These are phyloP conservation scores for Zootoca vivipara DNA, from an alignment of 2,113 vertebrate genomes.

Conservation along the genomic window DNA sequence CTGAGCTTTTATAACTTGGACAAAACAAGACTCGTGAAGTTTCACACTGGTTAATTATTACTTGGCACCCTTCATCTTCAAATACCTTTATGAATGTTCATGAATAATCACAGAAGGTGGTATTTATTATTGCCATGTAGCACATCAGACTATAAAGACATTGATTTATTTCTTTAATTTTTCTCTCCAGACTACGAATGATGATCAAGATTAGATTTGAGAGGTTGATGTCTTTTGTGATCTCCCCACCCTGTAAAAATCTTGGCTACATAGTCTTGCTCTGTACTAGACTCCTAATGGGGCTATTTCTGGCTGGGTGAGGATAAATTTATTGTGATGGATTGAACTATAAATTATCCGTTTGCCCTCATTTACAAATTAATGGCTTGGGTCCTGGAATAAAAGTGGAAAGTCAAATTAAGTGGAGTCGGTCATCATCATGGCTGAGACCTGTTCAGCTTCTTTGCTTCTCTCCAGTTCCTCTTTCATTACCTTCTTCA, in stretches of 20 bases:
- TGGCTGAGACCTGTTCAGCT: neutral
- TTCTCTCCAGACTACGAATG: neutral
- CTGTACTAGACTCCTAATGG: neutral
- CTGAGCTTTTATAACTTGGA: neutral
- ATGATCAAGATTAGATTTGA: neutral
- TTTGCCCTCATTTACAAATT: constrained; percentile 3
- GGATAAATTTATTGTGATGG: neutral
- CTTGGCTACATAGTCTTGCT: neutral
- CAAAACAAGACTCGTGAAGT: constrained; percentile 6
- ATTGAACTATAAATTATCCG: neutral
- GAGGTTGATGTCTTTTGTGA: neutral
- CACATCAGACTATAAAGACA: neutral
- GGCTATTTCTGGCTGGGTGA: neutral
- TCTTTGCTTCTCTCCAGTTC: neutral
- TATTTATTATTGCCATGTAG: neutral
- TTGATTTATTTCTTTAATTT: no score
- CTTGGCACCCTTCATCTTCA: constrained; percentile 22
- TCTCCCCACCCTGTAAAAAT: neutral
- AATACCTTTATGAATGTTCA: constrained; percentile 12
- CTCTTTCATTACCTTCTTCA: neutral
- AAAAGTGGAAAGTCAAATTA: neutral
- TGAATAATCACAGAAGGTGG: constrained; percentile 15
- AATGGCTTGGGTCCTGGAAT: neutral
- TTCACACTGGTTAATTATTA: constrained; percentile 1
- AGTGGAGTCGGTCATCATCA: neutral